Evolutionary conservation across 2,113 vertebrate species (phyloP).

Genomic region (Patagioenas fasciata): DNA sequence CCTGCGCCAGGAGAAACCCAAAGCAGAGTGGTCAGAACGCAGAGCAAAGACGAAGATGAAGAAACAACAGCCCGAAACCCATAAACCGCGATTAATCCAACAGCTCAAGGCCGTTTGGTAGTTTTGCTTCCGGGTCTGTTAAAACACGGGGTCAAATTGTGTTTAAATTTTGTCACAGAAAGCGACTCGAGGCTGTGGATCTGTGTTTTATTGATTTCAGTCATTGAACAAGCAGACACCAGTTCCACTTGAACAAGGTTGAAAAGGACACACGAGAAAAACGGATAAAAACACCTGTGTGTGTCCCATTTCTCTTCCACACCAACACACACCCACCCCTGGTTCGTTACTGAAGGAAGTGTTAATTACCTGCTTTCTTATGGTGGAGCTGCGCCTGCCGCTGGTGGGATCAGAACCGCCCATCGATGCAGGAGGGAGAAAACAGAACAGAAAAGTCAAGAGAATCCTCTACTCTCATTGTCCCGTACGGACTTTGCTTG

Average conservation of each 20-base stretch:
- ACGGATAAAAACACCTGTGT: background rate
- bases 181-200: rapidly evolving
- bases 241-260: background rate
- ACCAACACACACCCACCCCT: rapidly evolving
- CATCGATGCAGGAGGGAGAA: background rate
- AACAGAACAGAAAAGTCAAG: conserved; percentile 16
- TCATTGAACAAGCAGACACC: background rate
- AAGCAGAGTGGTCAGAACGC: background rate
- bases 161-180: background rate
- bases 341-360: rapidly evolving
- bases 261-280: background rate
- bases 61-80: background rate
- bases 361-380: conserved; percentile 92
- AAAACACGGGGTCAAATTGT: background rate
- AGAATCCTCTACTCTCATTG: background rate
- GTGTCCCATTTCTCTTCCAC: background rate
- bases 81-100: too few species aligned
- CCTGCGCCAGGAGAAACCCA: conserved; percentile 68
- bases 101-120: too few species aligned
- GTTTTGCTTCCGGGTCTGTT: background rate
- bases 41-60: rapidly evolving
- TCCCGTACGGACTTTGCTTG: rapidly evolving
- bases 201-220: background rate
- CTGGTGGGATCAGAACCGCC: conserved; percentile 31
- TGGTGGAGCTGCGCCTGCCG: conserved; percentile 86